Evolutionary conservation across 2,113 vertebrate species (phyloP).

Genomic region (Xerus inauris): DNA sequence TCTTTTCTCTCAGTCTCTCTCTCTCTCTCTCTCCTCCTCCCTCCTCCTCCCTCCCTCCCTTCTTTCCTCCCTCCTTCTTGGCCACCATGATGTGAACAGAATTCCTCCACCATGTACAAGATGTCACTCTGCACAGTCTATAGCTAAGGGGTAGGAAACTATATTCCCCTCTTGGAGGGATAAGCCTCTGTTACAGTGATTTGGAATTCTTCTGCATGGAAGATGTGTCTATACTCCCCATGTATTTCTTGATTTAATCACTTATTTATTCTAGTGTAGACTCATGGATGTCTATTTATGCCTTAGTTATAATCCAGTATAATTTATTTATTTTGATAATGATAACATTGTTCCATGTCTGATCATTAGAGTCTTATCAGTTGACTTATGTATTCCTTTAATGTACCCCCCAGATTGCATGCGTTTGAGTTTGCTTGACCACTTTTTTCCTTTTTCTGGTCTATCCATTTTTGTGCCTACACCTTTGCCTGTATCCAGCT

Average conservation of each 20-base stretch:
- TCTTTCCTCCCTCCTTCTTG: too few species aligned
- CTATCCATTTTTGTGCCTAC: not conserved
- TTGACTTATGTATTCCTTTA: not conserved
- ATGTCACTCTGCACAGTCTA: not conserved
- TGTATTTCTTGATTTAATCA: not conserved
- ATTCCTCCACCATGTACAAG: too few species aligned
- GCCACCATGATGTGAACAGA: too few species aligned
- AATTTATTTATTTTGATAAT: not conserved
- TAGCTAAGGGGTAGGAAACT: rapidly evolving
- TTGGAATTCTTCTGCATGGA: not conserved
- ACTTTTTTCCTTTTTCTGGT: not conserved
- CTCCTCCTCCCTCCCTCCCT: too few species aligned
- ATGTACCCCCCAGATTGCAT: not conserved
- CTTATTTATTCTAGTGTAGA: not conserved
- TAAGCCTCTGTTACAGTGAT: rapidly evolving
- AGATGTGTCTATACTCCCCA: too few species aligned
- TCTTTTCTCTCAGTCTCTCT: too few species aligned
- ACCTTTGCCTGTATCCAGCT: not conserved
- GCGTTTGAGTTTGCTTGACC: not conserved
- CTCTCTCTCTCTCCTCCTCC: too few species aligned
- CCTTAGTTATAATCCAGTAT: not conserved
- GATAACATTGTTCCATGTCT: too few species aligned
- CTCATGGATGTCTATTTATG: not conserved
- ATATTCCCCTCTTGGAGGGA: not conserved
- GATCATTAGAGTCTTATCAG: not conserved